These are phyloP conservation scores for Metellina segmentata DNA, from an alignment of 2,888 invertebrate genomes.

Conservation along the genomic window DNA sequence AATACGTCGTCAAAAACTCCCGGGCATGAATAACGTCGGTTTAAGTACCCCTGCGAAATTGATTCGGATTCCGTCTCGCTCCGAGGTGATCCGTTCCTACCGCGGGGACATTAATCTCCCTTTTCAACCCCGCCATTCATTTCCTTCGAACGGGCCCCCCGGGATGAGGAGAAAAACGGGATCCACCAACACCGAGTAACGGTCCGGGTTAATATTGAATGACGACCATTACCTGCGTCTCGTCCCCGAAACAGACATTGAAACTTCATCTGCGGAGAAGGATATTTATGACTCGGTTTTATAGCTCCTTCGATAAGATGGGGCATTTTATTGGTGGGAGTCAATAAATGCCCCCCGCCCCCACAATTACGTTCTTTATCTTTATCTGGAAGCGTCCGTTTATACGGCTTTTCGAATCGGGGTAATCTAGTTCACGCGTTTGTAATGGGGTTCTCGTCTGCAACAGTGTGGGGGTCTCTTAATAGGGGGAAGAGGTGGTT, in stretches of 20 bases:
- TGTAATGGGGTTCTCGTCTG: slow-evolving; percentile 7
- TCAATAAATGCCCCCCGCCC: slow-evolving; percentile 2
- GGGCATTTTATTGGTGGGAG: slow-evolving; percentile 34
- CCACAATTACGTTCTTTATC: slow-evolving; percentile 9
- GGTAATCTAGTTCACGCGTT: slow-evolving; percentile 16
- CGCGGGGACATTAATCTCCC: slow-evolving; percentile 13
- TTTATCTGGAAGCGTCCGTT: neutral
- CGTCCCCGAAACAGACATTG: slow-evolving; percentile 4
- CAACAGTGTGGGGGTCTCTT: neutral
- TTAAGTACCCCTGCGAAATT: neutral
- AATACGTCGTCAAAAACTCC: slow-evolving; percentile 8
- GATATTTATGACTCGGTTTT: slow-evolving; percentile 28
- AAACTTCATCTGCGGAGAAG: slow-evolving; percentile 22
- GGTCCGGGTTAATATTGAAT: slow-evolving; percentile 24
- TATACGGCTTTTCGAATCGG: neutral
- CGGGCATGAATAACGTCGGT: neutral
- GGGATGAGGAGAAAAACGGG: neutral
- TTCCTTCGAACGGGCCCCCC: neutral
- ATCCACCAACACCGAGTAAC: neutral
- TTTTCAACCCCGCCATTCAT: slow-evolving; percentile 4
- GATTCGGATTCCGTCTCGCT: neutral
- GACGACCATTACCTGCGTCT: slow-evolving; percentile 13
- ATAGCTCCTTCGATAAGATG: slow-evolving; percentile 31
- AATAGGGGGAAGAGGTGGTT: neutral
- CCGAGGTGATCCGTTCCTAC: slow-evolving; percentile 4